Conservation (phyloP, 2,113 vertebrate species). For the Phyllopteryx taeniolatus region DNA sequence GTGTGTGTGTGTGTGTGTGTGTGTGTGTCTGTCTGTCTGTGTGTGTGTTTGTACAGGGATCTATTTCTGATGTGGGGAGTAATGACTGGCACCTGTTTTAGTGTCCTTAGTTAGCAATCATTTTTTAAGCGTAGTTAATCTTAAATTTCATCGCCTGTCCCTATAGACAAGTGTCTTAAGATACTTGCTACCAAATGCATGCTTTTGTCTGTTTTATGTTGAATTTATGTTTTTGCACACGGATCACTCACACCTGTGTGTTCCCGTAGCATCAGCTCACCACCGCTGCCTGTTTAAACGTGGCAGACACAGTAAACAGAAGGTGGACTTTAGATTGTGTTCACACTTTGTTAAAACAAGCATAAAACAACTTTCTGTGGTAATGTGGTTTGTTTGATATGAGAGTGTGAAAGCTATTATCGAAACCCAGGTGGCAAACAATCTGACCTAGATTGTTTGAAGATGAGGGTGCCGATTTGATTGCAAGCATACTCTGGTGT, state of each 20-base stretch:
- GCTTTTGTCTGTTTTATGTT: slow-evolving; percentile 38
- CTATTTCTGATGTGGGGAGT: slow-evolving; percentile 56
- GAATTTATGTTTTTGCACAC: slow-evolving; percentile 5
- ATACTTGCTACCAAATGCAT: slow-evolving; percentile 14
- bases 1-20: neutral
- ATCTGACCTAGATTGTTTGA: no score
- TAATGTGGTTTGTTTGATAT: neutral
- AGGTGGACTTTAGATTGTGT: neutral
- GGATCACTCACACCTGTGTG: neutral
- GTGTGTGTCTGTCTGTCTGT: slow-evolving; percentile 13
- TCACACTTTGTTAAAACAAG: neutral
- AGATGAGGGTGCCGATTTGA: no score
- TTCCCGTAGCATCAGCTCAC: neutral
- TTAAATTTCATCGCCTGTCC: slow-evolving; percentile 51
- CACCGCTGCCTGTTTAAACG: neutral
- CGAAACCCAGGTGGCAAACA: neutral
- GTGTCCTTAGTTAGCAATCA: slow-evolving; percentile 53
- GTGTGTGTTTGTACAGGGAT: slow-evolving; percentile 29
- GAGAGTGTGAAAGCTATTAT: neutral
- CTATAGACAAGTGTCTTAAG: neutral
- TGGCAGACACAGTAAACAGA: no score
- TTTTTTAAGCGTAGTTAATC: slow-evolving; percentile 56
- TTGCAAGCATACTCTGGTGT: neutral
- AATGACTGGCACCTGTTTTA: slow-evolving; percentile 66
- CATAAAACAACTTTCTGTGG: no score